Percentiles rank a stretch among this genome's conserved stretches.
phyloP scores from a whole-genome alignment of 2,888 invertebrate species.

The Osedax frankpressi region DNA sequence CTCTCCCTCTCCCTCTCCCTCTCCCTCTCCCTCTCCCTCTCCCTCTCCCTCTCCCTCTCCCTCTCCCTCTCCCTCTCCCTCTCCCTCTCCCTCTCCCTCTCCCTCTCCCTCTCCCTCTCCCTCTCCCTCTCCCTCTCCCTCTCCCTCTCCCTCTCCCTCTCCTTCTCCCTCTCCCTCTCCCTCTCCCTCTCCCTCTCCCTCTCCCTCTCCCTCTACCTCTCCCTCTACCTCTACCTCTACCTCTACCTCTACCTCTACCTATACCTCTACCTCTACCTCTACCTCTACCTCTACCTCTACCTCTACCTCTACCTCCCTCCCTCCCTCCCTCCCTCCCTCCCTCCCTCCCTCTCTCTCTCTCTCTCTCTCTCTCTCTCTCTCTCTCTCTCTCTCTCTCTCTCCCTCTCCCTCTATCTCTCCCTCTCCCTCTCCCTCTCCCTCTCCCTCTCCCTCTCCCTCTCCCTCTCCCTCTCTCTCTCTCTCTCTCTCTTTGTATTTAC shows the following conservation, averaged over 20 bases:
- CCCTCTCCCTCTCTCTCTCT: not conserved
- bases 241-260: not conserved
- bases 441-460: not conserved
- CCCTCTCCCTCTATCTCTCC: not conserved
- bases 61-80: not conserved
- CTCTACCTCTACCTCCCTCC: no score
- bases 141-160: conserved; percentile 16
- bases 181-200: conserved; percentile 17
- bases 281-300: no score
- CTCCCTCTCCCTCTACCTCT: not conserved
- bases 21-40: not conserved
- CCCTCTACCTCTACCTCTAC: not conserved
- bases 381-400: not conserved
- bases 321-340: not conserved
- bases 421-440: not conserved
- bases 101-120: conserved; percentile 21
- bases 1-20: not conserved
- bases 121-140: conserved; percentile 19
- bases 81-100: conserved; percentile 17
- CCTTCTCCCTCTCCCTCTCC: conserved; percentile 15
- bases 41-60: not conserved
- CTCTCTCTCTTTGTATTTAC: not conserved
- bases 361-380: not conserved
- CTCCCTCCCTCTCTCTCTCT: not conserved
- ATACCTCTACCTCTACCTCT: not conserved